Evolutionary conservation across 2,888 invertebrate genomes (phyloP), one percentile per base, ranked within the genome.

Genomic region (Cacoxenus indagator): DNA sequence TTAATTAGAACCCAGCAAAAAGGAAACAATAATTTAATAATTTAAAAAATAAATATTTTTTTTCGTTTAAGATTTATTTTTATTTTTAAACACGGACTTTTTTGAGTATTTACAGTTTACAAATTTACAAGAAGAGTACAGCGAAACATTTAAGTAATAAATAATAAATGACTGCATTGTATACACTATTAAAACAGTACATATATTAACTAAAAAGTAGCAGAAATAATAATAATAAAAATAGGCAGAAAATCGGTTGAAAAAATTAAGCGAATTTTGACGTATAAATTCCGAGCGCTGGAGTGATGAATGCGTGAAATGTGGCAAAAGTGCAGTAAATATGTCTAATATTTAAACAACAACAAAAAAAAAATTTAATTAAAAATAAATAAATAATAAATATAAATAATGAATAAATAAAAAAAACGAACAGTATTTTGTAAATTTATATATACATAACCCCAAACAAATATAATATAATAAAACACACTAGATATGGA

Each of bases 21-120:
- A 70, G 65, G 64, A 74, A 73, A 76, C 75, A 76, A 77, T 76
- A 75, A 74, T 76, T 73, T 73, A 9, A 19, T 3, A 51, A 22
- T 51, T 51, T 17, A 19, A n/a, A n/a, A n/a, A 19, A 17, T 51
- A 4, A 22, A n/a, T 22, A 51, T 51, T 51, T 51, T 19, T 51
- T 9, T 51, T n/a, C 22, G 19, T 22, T 51, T 51, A 19, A 48
- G 14, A 17, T 51, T 51, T 51, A n/a, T 48, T 48, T 69, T 59
- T 19, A 24, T 73, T 68, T 57, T 43, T 57, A 70, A 74, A 73
- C 75, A 79, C 72, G 72, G 75, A 76, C 72, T 83, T 84, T 77
- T 84, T 84, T 75, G 82, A 82, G 81, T 75, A 79, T 85, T 84
- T 85, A 85, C 84, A 85, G 79, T 82, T 75, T 80, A 81, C 82